Evolutionary conservation across 2,797 vertebrate species (phyloP), one percentile per base, ranked within the genome.

Genomic region (Catamblyrhynchus diadema): DNA sequence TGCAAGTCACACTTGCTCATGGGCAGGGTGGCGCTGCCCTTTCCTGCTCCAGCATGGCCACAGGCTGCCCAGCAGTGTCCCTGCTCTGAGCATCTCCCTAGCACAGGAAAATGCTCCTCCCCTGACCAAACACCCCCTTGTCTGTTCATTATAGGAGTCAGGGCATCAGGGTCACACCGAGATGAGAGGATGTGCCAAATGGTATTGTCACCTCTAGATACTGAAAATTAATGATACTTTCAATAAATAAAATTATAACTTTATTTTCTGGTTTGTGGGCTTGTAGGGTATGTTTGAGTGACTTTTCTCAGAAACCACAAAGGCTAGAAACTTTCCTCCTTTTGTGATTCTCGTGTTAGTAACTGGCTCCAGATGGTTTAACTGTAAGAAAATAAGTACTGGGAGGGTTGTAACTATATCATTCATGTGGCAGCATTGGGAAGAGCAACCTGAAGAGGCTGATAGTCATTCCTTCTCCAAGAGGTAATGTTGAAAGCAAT

Each of bases 301-400:
- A 82, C 64, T 93, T 47, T 72, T 87, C 70, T 85, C 53, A 64
- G 70, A 86, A 92, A 94, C 86, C 21, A 0, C 83, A 93, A 61
- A 60, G 62, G 19, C 67, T 78, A 37, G 69, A 74, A 57, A 65
- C 66, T 67, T 94, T 62, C 57, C 28, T 73, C 24, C 67, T 77
- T 81, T 88, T 87, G 69, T 57, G 64, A 85, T 89, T 87, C 57
- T 82, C 39, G 1, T 33, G 14, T 61, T 77, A 70, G 61, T 94
- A 92, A 94, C 33, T 69, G 77, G 18, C 42, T 96, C 87, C 90
- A 90, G 87, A 94, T 95, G 89, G 73, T 81, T 42, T 35, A 75
- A 56, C 59, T 48, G 7, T 30, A 84, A 83, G 51, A 69, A 89
- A 74, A 56, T 50, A 81, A 78, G 66, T 51, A 51, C 25, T 54